Evolutionary conservation across 2,888 invertebrate species (phyloP).

Genomic region (Nephrocerus scutellatus): DNA sequence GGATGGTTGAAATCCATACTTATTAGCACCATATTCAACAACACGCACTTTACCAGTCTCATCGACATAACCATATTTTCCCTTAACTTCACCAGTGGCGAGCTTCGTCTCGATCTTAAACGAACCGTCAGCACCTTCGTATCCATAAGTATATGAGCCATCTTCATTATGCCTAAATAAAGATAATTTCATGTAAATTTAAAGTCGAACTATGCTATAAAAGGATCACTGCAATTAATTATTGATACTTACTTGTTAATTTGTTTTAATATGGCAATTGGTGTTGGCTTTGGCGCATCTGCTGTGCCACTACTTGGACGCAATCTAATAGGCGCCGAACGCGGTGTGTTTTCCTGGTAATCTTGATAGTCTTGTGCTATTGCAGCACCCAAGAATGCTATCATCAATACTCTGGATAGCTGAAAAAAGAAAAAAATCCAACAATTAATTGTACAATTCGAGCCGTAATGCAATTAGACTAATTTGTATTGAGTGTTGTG

Average conservation of each 20-base stretch:
- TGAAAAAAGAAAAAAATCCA: slow-evolving; percentile 23
- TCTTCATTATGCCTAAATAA: slow-evolving; percentile 71
- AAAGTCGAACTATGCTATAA: neutral
- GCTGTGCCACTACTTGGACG: slow-evolving; percentile 31
- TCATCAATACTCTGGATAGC: slow-evolving; percentile 33
- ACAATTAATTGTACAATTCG: neutral
- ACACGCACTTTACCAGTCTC: slow-evolving; percentile 73
- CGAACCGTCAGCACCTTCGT: slow-evolving; percentile 80
- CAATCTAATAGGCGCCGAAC: slow-evolving; percentile 39
- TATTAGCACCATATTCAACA: slow-evolving; percentile 83
- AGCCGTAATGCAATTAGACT: no score
- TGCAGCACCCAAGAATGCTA: slow-evolving; percentile 30
- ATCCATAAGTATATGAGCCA: slow-evolving; percentile 85
- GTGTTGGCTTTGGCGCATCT: slow-evolving; percentile 47
- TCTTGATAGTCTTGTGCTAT: slow-evolving; percentile 46
- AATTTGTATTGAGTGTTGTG: no score
- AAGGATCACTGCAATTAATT: neutral
- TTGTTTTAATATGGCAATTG: slow-evolving; percentile 77
- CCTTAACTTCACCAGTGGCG: slow-evolving; percentile 74
- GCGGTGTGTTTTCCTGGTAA: slow-evolving; percentile 38
- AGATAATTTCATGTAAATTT: neutral
- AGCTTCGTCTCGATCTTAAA: slow-evolving; percentile 86
- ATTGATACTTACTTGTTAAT: slow-evolving; percentile 61
- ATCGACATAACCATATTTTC: slow-evolving; percentile 85
- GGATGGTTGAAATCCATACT: slow-evolving; percentile 78